Evolutionary conservation across 2,888 invertebrate genomes (phyloP).

Genomic region (Globia sparganii): DNA sequence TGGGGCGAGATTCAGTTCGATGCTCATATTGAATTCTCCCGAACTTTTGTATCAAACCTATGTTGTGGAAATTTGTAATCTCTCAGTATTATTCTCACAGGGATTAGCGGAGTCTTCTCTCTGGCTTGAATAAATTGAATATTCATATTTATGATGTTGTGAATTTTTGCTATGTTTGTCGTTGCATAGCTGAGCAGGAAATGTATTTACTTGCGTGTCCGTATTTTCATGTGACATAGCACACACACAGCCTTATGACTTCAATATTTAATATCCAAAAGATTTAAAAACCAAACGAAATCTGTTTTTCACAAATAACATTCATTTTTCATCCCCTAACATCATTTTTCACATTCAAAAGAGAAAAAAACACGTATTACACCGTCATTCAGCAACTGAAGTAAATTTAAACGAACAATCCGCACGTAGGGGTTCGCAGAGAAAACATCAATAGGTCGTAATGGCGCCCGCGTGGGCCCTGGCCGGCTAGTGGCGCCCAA

Average conservation of each 20-base stretch:
- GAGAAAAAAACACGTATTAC: conserved; percentile 40
- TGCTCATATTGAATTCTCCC: conserved; percentile 61
- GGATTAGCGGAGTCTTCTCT: conserved; percentile 18
- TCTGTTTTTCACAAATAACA: not conserved
- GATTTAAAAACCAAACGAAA: not conserved
- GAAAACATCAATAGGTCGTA: conserved; percentile 57
- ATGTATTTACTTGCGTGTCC: not conserved
- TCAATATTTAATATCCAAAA: not conserved
- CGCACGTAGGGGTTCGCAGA: conserved; percentile 31
- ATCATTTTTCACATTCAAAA: conserved; percentile 35
- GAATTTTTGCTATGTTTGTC: conserved; percentile 9
- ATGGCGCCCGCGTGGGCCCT: conserved; percentile 67
- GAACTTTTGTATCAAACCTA: conserved; percentile 54
- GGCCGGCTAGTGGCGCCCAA: conserved; percentile 50
- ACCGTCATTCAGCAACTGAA: conserved; percentile 47
- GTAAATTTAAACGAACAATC: conserved; percentile 46
- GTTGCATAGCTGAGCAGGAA: not conserved
- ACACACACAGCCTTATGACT: not conserved
- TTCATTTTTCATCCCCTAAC: conserved; percentile 28
- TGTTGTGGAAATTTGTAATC: conserved; percentile 65
- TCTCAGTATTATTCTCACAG: conserved; percentile 52
- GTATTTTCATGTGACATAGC: not conserved
- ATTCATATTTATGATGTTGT: conserved; percentile 34
- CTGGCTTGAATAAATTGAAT: conserved; percentile 37
- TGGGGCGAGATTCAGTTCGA: conserved; percentile 49